Conservation (phyloP, 2,113 vertebrate genomes). For the Rutilus rutilus region DNA sequence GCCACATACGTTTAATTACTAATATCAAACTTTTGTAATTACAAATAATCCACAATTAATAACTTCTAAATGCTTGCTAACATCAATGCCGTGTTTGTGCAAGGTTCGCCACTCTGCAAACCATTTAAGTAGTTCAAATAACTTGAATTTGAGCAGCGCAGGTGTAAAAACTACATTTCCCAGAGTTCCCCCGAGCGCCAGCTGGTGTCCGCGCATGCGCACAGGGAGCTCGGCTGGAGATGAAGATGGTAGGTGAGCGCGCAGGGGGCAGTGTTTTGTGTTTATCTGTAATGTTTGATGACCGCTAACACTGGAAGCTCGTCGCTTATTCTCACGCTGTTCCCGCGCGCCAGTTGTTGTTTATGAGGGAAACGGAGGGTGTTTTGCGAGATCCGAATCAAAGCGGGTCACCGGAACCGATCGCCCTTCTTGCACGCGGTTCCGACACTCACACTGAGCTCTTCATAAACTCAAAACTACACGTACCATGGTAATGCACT, state of each 20-base stretch:
- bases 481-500: background rate
- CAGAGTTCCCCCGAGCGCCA: background rate
- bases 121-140: too few relatives aligned
- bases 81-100: too few relatives aligned
- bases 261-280: conserved; percentile 5
- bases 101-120: background rate
- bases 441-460: background rate
- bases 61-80: background rate
- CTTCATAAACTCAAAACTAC: background rate
- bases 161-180: background rate
- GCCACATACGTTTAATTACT: background rate
- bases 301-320: background rate
- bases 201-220: background rate
- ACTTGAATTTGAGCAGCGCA: too few relatives aligned
- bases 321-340: background rate
- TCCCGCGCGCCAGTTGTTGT: background rate
- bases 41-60: background rate
- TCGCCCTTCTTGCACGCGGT: too few relatives aligned
- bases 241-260: conserved; percentile 5
- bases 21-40: background rate
- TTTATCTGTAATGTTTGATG: background rate
- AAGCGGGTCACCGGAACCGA: background rate
- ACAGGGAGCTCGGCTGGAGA: background rate
- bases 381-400: background rate
- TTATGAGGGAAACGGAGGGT: background rate